A percentile compares a stretch with the other conserved stretches of the same genome.
Conservation (phyloP, 2,888 invertebrate genomes). For the Meloe dianella region DNA sequence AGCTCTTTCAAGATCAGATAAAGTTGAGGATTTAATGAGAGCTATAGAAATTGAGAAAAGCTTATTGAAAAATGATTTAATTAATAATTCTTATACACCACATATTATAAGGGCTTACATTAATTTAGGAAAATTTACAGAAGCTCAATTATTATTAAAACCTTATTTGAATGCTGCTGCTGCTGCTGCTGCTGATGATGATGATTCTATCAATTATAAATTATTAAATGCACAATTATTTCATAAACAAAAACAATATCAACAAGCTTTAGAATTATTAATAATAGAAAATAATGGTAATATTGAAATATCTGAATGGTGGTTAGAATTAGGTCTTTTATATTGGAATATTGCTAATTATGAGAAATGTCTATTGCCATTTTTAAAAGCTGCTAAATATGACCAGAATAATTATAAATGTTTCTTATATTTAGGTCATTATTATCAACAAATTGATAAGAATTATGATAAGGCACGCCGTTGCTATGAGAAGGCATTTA, state of each 20-base stretch:
- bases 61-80: slow-evolving; percentile 49
- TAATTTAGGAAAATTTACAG: no score
- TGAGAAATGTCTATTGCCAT: slow-evolving; percentile 67
- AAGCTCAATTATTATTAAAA: no score
- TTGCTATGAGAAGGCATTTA: slow-evolving; percentile 85
- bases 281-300: slow-evolving; percentile 38
- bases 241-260: slow-evolving; percentile 61
- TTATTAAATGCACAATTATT: slow-evolving; percentile 63
- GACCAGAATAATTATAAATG: slow-evolving; percentile 77
- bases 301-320: slow-evolving; percentile 61
- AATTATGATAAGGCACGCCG: slow-evolving; percentile 78
- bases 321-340: slow-evolving; percentile 67
- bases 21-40: slow-evolving; percentile 60
- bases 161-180: no score
- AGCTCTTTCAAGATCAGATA: slow-evolving; percentile 56
- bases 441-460: slow-evolving; percentile 69
- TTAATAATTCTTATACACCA: slow-evolving; percentile 33
- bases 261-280: slow-evolving; percentile 65
- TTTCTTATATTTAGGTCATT: slow-evolving; percentile 78
- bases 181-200: no score
- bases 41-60: slow-evolving; percentile 54
- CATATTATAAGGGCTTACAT: slow-evolving; percentile 54
- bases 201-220: slow-evolving; percentile 42
- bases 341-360: slow-evolving; percentile 66
- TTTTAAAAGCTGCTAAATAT: slow-evolving; percentile 71